phyloP scores from a whole-genome alignment of 2,888 invertebrate genomes.

The Lasioglossum marginatum region DNA sequence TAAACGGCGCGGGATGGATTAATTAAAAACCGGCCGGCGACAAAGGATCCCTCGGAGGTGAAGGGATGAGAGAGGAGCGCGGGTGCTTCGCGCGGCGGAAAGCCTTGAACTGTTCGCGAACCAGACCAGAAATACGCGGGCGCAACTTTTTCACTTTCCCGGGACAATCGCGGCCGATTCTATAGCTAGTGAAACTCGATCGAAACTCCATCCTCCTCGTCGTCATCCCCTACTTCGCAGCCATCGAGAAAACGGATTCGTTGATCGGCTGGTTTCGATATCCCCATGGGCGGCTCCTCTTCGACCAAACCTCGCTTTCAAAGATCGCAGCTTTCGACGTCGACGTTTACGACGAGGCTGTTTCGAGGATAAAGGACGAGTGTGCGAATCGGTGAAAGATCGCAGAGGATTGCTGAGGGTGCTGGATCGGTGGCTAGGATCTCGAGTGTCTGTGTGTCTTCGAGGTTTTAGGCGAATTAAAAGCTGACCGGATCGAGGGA shows the following conservation, averaged over 20 bases:
- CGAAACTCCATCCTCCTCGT: neutral
- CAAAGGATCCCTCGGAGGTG: neutral
- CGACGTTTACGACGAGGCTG: neutral
- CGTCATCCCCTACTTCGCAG: neutral
- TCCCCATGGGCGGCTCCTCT: neutral
- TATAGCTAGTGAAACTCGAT: neutral
- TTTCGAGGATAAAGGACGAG: neutral
- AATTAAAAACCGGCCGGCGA: slow-evolving; percentile 50
- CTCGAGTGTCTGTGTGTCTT: neutral
- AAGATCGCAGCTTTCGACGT: neutral
- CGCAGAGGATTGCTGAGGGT: neutral
- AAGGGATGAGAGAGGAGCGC: neutral
- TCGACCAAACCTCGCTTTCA: neutral
- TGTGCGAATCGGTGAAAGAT: neutral
- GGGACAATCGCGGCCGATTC: neutral
- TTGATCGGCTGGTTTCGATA: no score
- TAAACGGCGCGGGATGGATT: slow-evolving; percentile 56
- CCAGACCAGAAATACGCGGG: neutral
- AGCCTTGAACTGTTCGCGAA: neutral
- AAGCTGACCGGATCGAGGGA: neutral
- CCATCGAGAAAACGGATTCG: neutral
- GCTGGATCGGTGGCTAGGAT: neutral
- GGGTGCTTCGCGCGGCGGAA: neutral
- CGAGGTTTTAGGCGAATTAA: neutral
- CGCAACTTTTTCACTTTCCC: neutral